Evolutionary conservation across 1,140 invertebrate species (phyloP).

Genomic region (Aleiodes sp.): DNA sequence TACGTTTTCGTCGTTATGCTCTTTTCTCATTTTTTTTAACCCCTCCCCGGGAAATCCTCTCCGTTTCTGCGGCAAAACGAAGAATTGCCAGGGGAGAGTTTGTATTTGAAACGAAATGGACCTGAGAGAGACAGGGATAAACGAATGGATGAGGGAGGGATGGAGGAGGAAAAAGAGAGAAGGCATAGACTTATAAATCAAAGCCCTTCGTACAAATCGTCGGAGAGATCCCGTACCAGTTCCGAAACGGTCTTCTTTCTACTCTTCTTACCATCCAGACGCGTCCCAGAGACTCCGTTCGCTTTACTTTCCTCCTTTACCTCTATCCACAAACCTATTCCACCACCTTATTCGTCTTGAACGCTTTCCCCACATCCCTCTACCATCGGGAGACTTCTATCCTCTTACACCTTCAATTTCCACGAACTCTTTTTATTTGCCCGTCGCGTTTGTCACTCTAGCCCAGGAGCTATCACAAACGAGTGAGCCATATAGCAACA

Average conservation of each 20-base stretch:
- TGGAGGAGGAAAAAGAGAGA: background rate
- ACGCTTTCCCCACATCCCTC: too few relatives aligned
- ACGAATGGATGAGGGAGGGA: constrained; percentile 8
- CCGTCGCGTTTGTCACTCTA: background rate
- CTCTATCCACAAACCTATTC: background rate
- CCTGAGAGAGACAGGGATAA: constrained; percentile 21
- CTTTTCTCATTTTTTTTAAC: constrained; percentile 9
- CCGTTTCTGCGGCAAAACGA: background rate
- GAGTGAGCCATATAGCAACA: background rate
- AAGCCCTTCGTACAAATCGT: constrained; percentile 41
- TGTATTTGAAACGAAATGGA: background rate
- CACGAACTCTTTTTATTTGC: background rate
- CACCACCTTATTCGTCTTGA: background rate
- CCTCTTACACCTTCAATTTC: constrained; percentile 19
- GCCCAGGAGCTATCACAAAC: background rate
- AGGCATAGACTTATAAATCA: constrained; percentile 55
- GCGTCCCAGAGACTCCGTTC: constrained; percentile 4
- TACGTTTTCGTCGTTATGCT: constrained; percentile 21
- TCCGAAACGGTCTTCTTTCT: constrained; percentile 12
- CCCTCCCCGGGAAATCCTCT: background rate
- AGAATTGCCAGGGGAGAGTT: background rate
- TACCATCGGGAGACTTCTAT: constrained; percentile 12
- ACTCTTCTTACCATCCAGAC: background rate
- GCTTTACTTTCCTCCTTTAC: background rate
- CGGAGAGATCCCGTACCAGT: constrained; percentile 32